These are phyloP conservation scores for Lagria hirta DNA, from an alignment of 2,888 invertebrate species.

Conservation along the genomic window DNA sequence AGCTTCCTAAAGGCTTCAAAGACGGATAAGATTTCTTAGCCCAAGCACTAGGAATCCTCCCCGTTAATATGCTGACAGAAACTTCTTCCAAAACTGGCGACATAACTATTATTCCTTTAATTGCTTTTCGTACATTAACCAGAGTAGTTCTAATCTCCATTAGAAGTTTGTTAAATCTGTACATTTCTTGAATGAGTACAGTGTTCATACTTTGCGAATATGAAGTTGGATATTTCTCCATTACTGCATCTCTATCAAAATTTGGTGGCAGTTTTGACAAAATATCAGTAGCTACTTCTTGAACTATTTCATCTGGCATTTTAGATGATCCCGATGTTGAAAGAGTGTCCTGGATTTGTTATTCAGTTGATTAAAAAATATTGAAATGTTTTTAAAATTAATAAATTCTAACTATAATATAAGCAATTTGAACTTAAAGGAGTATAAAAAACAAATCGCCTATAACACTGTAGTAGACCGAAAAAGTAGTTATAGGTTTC, in stretches of 20 bases:
- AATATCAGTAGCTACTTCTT: conserved; percentile 77
- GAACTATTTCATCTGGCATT: conserved; percentile 78
- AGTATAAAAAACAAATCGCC: no score
- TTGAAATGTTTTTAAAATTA: no score
- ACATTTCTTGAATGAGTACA: conserved; percentile 86
- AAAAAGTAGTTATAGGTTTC: no score
- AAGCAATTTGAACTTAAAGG: no score
- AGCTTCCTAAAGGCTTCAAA: conserved; percentile 85
- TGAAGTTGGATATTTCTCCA: conserved; percentile 71
- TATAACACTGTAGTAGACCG: no score
- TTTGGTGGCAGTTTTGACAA: conserved; percentile 72
- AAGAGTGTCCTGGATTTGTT: conserved; percentile 72
- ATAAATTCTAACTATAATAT: no score
- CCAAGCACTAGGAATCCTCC: conserved; percentile 84
- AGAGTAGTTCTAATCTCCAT: conserved; percentile 68
- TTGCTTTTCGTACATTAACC: conserved; percentile 78
- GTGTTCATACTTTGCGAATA: conserved; percentile 93
- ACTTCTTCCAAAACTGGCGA: conserved; percentile 85
- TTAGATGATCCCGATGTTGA: conserved; percentile 62
- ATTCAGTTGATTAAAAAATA: no score
- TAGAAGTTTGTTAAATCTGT: conserved; percentile 75
- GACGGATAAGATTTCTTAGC: conserved; percentile 86
- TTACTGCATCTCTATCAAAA: conserved; percentile 66
- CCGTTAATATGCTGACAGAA: conserved; percentile 77
- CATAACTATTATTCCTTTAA: conserved; percentile 87